These are phyloP conservation scores for Zapus hudsonius DNA, from an alignment of 2,113 vertebrate species.

Conservation along the genomic window DNA sequence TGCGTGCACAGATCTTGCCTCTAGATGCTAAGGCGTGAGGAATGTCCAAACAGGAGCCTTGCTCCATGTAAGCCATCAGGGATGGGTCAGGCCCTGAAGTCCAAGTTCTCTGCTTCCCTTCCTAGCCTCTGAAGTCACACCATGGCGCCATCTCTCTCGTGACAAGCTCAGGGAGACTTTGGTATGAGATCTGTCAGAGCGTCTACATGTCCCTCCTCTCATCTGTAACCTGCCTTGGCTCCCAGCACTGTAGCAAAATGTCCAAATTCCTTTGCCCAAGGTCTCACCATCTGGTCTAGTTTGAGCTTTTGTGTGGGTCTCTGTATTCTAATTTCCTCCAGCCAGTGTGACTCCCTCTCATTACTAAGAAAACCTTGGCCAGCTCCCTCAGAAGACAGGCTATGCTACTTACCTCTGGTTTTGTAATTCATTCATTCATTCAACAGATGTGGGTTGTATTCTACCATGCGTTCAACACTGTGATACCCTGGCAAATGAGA, in stretches of 20 bases:
- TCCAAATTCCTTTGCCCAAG: not conserved
- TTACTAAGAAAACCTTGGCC: not conserved
- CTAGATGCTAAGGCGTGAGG: not conserved
- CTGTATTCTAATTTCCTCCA: not conserved
- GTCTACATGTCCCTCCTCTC: not conserved
- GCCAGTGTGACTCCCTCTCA: not conserved
- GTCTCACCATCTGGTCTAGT: not conserved
- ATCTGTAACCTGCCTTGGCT: not conserved
- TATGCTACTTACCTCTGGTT: not conserved
- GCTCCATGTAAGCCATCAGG: fast-evolving
- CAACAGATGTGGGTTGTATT: not conserved
- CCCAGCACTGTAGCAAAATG: not conserved
- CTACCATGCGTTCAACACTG: not conserved
- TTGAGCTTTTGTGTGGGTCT: not conserved
- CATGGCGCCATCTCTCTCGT: not conserved
- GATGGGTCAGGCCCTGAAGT: not conserved
- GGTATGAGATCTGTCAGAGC: not conserved
- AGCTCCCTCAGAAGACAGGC: not conserved
- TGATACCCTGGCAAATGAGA: not conserved
- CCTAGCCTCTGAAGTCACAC: not conserved
- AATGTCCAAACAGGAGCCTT: not conserved
- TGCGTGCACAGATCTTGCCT: not conserved
- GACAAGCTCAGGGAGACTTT: not conserved
- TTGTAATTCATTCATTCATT: not conserved
- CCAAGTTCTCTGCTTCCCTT: not conserved